Conservation (phyloP, 2,113 vertebrate genomes). For the Callionymus lyra region DNA sequence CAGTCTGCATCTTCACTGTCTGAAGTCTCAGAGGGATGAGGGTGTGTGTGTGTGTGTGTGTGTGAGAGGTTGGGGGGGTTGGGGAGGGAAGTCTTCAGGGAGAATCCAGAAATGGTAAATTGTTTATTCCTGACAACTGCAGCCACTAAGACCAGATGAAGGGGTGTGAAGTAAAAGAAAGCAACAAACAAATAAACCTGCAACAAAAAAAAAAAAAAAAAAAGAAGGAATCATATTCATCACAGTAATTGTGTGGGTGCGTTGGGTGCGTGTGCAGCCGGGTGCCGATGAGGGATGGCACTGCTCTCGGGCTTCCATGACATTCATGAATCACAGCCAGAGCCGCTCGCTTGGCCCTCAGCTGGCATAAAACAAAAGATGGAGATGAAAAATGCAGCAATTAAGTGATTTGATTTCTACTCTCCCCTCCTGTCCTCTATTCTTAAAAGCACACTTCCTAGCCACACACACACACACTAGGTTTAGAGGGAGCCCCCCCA, state of each 20-base stretch:
- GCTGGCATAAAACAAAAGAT: constrained; percentile 99
- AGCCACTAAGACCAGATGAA: constrained; percentile 51
- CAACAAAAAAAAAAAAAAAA: too few relatives aligned
- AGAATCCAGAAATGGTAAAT: constrained; percentile 41
- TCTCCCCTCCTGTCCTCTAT: constrained; percentile 80
- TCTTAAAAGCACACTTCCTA: constrained; percentile 34
- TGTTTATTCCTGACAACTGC: constrained; percentile 51
- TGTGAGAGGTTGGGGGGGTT: too few relatives aligned
- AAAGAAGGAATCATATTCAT: constrained; percentile 98
- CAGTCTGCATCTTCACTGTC: constrained; percentile 36
- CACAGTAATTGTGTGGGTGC: constrained; percentile 99
- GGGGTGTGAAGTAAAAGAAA: constrained; percentile 46
- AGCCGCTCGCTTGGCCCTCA: constrained; percentile 89
- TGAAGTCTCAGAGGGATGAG: constrained; percentile 28
- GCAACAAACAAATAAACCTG: constrained; percentile 54
- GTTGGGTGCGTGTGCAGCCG: constrained; percentile 81
- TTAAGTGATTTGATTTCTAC: constrained; percentile 99
- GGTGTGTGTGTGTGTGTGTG: too few relatives aligned
- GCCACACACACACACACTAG: constrained; percentile 9
- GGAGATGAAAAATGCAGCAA: constrained; percentile 99
- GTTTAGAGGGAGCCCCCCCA: too few relatives aligned
- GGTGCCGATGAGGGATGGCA: constrained; percentile 95
- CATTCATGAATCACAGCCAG: constrained; percentile 96
- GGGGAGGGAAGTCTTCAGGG: constrained; percentile 25
- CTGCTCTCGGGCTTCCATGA: constrained; percentile 86